Conservation (phyloP, 2,888 invertebrate species). For the Agonopterix alstromeriana region DNA sequence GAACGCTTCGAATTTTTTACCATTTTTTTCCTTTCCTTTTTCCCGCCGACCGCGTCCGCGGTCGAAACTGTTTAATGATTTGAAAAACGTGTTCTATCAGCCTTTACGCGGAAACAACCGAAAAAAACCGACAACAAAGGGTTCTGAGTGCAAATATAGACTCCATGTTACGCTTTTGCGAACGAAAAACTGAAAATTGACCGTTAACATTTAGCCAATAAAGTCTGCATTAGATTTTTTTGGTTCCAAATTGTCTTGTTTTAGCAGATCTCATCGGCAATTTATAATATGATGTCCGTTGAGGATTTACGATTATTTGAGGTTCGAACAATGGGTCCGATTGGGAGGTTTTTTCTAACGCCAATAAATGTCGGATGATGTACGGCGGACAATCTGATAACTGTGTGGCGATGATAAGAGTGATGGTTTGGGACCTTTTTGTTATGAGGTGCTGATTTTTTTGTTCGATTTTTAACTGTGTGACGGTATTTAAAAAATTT, state of each 20-base stretch:
- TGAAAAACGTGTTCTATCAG: conserved; percentile 78
- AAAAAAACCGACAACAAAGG: conserved; percentile 72
- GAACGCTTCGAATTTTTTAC: conserved; percentile 30
- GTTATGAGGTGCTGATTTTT: no score
- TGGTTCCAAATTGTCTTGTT: conserved; percentile 39
- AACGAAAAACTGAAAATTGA: conserved; percentile 25
- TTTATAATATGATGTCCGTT: conserved; percentile 76
- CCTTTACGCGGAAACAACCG: conserved; percentile 73
- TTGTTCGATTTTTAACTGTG: no score
- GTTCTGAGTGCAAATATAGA: conserved; percentile 72
- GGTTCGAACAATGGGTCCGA: conserved; percentile 60
- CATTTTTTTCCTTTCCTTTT: conserved; percentile 48
- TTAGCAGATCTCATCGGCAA: conserved; percentile 71
- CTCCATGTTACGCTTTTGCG: conserved; percentile 36
- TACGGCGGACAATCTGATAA: conserved; percentile 4
- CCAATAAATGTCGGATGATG: conserved; percentile 54
- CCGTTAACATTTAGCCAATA: conserved; percentile 19
- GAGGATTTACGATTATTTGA: conserved; percentile 74
- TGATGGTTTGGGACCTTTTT: conserved; percentile 4
- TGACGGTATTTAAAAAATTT: no score
- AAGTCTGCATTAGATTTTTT: conserved; percentile 19
- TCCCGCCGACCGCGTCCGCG: conserved; percentile 53
- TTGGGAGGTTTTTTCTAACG: conserved; percentile 63
- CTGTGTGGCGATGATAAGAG: background rate
- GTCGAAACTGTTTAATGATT: conserved; percentile 76